These are phyloP conservation scores for Caenorhabditis becei DNA, from an alignment of 2,888 invertebrate genomes.

Conservation along the genomic window DNA sequence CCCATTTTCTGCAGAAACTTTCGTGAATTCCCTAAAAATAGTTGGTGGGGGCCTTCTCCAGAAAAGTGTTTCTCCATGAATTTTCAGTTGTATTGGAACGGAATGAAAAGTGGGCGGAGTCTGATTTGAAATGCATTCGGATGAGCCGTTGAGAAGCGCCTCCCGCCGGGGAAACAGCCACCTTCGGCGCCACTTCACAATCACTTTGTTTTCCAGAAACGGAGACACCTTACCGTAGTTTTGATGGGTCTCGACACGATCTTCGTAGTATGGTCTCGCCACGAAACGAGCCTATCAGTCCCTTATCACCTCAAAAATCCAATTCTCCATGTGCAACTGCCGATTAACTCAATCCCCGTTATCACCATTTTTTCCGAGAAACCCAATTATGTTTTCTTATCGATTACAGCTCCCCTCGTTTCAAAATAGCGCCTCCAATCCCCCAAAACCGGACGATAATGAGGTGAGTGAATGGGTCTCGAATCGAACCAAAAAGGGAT, in stretches of 20 bases:
- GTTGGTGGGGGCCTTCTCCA: neutral
- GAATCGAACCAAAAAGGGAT: neutral
- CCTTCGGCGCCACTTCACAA: neutral
- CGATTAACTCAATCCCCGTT: no score
- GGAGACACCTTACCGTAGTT: no score
- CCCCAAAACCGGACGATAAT: conserved; percentile 41
- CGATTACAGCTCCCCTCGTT: conserved; percentile 11
- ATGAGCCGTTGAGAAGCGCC: conserved; percentile 27
- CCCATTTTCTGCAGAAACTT: neutral
- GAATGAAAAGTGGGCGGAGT: conserved; percentile 36
- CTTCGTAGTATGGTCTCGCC: no score
- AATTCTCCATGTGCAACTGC: no score
- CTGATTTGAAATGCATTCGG: conserved; percentile 58
- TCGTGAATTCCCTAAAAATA: neutral
- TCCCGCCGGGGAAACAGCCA: conserved; percentile 2
- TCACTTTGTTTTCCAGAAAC: conserved; percentile 47
- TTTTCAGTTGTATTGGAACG: conserved; percentile 46
- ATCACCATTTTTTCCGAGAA: no score
- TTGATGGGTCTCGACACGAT: neutral
- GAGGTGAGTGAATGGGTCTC: conserved; percentile 36
- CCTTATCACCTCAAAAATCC: no score
- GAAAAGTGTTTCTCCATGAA: conserved; percentile 30
- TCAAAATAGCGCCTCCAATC: conserved; percentile 44
- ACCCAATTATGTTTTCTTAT: conserved; percentile 16
- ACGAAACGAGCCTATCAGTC: no score